A percentile compares a stretch with the other conserved stretches of the same genome.
Evolutionary conservation across 2,113 vertebrate genomes (phyloP).

Genomic region (Ariopsis seemanni): DNA sequence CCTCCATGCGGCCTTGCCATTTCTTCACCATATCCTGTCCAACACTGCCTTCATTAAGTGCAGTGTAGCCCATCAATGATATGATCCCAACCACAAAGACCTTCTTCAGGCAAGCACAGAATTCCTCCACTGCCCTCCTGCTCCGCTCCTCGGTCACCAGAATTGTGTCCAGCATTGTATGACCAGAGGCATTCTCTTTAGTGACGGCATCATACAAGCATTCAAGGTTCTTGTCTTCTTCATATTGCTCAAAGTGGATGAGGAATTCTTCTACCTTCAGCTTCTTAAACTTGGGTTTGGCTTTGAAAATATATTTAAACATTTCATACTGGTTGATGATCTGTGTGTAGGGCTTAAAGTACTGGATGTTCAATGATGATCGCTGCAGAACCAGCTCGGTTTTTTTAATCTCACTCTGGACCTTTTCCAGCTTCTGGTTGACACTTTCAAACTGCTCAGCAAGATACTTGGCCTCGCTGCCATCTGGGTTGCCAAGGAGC

Average conservation of each 20-base stretch:
- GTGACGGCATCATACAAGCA: constrained; percentile 71
- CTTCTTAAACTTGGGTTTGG: constrained; percentile 70
- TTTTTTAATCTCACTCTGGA: constrained; percentile 68
- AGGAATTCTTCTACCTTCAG: constrained; percentile 76
- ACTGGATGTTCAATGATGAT: constrained; percentile 72
- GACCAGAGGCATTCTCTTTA: constrained; percentile 62
- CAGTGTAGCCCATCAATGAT: constrained; percentile 72
- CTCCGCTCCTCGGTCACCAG: constrained; percentile 65
- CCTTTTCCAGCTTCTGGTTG: constrained; percentile 69
- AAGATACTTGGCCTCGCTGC: constrained; percentile 72
- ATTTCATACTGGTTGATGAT: constrained; percentile 78
- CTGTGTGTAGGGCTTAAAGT: constrained; percentile 71
- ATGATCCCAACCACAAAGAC: constrained; percentile 76
- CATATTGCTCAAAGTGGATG: constrained; percentile 70
- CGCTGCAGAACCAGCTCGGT: constrained; percentile 66
- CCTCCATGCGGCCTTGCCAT: constrained; percentile 75
- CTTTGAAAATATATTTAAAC: constrained; percentile 75
- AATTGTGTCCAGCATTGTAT: constrained; percentile 69
- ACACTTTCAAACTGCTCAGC: constrained; percentile 70
- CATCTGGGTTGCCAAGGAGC: constrained; percentile 71
- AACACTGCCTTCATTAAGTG: constrained; percentile 68
- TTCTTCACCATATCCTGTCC: constrained; percentile 68
- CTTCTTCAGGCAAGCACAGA: constrained; percentile 76
- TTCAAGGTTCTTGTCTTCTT: constrained; percentile 71
- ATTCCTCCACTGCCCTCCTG: constrained; percentile 74